phyloP scores from a whole-genome alignment of 2,888 invertebrate species.

The Copidosoma aretas region DNA sequence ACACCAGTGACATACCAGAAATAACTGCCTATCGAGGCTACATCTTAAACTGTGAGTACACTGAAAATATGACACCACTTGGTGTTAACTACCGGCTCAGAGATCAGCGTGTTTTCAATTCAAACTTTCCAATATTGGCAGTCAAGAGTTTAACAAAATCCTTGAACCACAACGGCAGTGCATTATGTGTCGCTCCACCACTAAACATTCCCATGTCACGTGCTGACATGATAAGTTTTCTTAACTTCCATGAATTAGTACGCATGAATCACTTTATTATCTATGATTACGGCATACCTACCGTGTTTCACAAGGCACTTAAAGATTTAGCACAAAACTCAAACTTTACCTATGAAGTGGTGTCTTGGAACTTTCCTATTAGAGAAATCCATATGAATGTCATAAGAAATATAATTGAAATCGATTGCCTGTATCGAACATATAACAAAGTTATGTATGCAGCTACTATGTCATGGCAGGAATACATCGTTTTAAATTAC shows the following conservation, averaged over 20 bases:
- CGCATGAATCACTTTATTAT: slow-evolving; percentile 73
- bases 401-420: slow-evolving; percentile 66
- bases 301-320: slow-evolving; percentile 60
- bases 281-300: slow-evolving; percentile 68
- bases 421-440: slow-evolving; percentile 73
- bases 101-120: slow-evolving; percentile 35
- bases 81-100: slow-evolving; percentile 52
- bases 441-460: slow-evolving; percentile 64
- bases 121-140: slow-evolving; percentile 47
- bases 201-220: slow-evolving; percentile 65
- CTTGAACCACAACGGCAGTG: slow-evolving; percentile 63
- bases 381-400: slow-evolving; percentile 59
- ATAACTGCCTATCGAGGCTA: slow-evolving; percentile 65
- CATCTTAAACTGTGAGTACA: slow-evolving; percentile 63
- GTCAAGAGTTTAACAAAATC: slow-evolving; percentile 43
- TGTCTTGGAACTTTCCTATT: slow-evolving; percentile 74
- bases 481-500: slow-evolving; percentile 70
- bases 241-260: slow-evolving; percentile 72
- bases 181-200: slow-evolving; percentile 71
- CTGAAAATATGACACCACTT: slow-evolving; percentile 48
- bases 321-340: slow-evolving; percentile 59
- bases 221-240: slow-evolving; percentile 70
- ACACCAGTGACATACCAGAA: slow-evolving; percentile 61
- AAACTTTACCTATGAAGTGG: slow-evolving; percentile 66
- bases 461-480: slow-evolving; percentile 69